phyloP scores from a whole-genome alignment of 2,113 vertebrate species.

The Machaerirhynchus nigripectus region DNA sequence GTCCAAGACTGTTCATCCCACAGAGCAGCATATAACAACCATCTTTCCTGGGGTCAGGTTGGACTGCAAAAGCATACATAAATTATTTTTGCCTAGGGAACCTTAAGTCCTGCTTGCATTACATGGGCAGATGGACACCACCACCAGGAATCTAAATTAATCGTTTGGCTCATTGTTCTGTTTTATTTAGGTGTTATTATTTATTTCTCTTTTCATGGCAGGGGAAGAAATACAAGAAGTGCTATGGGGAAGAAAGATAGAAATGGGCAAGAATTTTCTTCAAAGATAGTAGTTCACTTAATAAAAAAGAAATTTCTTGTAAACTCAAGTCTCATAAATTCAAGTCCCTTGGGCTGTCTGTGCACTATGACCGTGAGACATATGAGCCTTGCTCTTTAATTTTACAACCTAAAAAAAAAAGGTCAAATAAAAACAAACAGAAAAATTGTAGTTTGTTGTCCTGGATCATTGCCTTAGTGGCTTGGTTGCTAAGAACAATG shows the following conservation, averaged over 20 bases:
- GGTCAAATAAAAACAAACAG: neutral
- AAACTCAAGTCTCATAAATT: neutral
- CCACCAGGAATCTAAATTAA: neutral
- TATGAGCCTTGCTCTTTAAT: neutral
- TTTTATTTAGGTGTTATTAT: neutral
- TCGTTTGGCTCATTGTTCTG: neutral
- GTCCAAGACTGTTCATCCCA: neutral
- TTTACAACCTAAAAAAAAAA: neutral
- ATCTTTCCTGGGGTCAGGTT: neutral
- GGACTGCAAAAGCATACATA: neutral
- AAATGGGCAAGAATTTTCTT: neutral
- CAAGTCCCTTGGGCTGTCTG: neutral
- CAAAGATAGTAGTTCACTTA: neutral
- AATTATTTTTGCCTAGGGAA: neutral
- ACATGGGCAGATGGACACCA: neutral
- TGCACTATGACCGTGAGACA: neutral
- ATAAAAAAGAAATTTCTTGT: neutral
- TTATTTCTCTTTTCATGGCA: neutral
- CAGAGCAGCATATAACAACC: neutral
- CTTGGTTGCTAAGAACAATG: conserved; percentile 29
- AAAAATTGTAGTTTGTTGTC: neutral
- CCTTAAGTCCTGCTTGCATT: neutral
- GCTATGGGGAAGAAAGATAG: neutral
- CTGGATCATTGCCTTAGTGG: neutral
- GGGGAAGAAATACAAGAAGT: neutral